A percentile compares a stretch with the other conserved stretches of the same genome.
phyloP scores from a whole-genome alignment of 2,797 vertebrate genomes.

The Pyrrhura leucotis region DNA sequence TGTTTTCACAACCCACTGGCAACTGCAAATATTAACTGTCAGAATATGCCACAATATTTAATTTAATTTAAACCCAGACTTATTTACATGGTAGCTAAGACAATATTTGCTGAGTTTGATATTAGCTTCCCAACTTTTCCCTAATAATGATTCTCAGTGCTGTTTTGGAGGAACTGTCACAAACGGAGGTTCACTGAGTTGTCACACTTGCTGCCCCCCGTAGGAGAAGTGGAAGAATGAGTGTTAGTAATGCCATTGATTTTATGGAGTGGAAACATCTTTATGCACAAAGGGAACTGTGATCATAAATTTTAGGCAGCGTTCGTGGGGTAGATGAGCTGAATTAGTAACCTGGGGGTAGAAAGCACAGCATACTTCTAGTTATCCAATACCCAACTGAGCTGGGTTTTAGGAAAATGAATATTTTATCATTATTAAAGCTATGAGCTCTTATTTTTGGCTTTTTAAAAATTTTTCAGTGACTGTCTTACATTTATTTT shows the following conservation, averaged over 20 bases:
- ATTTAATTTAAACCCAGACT: not conserved
- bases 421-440: not conserved
- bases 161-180: not conserved
- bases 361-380: not conserved
- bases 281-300: not conserved
- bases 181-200: not conserved
- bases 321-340: not conserved
- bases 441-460: not conserved
- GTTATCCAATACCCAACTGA: not conserved
- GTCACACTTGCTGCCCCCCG: not conserved
- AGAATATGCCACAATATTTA: not conserved
- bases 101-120: not conserved
- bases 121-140: not conserved
- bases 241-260: not conserved
- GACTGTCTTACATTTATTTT: not conserved
- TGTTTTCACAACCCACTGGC: not conserved
- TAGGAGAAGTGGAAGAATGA: not conserved
- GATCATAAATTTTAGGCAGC: slow-evolving; percentile 29
- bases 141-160: accelerated
- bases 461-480: not conserved
- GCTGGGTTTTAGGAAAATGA: not conserved
- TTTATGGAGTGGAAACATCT: slow-evolving; percentile 50
- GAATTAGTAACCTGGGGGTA: not conserved
- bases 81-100: not conserved
- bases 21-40: not conserved